Evolutionary conservation across 2,113 vertebrate species (phyloP).

Genomic region (Geothlypis trichas): DNA sequence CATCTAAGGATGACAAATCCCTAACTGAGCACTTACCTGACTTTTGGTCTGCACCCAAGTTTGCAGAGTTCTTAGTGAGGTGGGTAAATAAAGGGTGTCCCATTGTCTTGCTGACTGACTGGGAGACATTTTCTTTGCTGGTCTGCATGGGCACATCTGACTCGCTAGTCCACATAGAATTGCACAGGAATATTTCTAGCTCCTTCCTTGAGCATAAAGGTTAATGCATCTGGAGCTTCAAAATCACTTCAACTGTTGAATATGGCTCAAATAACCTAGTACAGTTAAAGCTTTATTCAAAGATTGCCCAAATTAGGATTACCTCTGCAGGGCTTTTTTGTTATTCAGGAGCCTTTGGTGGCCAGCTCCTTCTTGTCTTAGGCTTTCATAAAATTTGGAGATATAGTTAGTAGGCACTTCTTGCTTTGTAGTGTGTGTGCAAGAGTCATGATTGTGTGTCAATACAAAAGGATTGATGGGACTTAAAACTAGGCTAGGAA

Average conservation of each 20-base stretch:
- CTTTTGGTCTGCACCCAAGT: not conserved
- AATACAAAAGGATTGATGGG: not conserved
- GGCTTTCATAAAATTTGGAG: not conserved
- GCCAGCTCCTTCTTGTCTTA: not conserved
- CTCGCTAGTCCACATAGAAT: not conserved
- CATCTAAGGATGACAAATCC: not conserved
- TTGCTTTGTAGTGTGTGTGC: not conserved
- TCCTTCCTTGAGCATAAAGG: not conserved
- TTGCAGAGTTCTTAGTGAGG: not conserved
- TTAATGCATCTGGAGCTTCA: not conserved
- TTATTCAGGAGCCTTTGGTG: not conserved
- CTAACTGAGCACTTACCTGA: not conserved
- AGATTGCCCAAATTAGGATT: not conserved
- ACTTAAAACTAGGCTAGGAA: not conserved
- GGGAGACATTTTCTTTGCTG: not conserved
- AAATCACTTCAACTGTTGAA: not conserved
- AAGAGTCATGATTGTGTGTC: not conserved
- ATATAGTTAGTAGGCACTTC: not conserved
- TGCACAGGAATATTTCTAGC: not conserved
- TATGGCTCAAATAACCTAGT: not conserved
- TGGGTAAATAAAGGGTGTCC: not conserved
- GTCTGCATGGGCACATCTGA: not conserved
- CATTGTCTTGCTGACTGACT: fast-evolving
- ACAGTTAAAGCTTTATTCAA: not conserved
- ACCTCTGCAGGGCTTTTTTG: not conserved